Percentiles rank a stretch among this genome's conserved stretches.
Evolutionary conservation across 2,888 invertebrate species (phyloP).

Genomic region (Erebia ligea): DNA sequence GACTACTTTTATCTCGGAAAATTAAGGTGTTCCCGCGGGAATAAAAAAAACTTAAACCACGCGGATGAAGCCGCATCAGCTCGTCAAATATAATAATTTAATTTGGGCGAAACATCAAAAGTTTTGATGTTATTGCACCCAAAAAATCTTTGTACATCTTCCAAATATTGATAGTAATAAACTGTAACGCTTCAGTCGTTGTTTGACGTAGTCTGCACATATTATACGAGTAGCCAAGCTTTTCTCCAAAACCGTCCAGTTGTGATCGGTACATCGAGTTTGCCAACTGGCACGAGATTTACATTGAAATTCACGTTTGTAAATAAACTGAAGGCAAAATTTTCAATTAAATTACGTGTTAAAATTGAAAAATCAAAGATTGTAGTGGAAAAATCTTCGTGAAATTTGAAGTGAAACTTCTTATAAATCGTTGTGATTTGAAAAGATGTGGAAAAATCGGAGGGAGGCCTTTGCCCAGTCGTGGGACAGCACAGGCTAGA

Average conservation of each 20-base stretch:
- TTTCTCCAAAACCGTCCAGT: conserved; percentile 56
- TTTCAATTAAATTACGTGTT: not conserved
- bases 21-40: too few relatives aligned
- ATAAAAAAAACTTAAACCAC: too few relatives aligned
- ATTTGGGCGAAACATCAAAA: not conserved
- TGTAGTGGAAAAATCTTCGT: too few relatives aligned
- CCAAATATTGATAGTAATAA: conserved; percentile 14
- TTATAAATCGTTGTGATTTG: too few relatives aligned
- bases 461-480: too few relatives aligned
- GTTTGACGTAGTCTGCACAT: conserved; percentile 23
- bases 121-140: conserved; percentile 16
- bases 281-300: conserved; percentile 42
- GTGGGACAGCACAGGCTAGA: too few relatives aligned
- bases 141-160: conserved; percentile 11
- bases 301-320: not conserved
- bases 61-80: too few relatives aligned
- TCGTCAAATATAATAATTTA: not conserved
- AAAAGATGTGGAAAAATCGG: too few relatives aligned
- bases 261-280: conserved; percentile 27
- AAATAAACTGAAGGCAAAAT: not conserved
- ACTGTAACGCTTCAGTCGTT: not conserved
- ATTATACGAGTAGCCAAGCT: conserved; percentile 28
- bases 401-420: too few relatives aligned
- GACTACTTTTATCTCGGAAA: too few relatives aligned
- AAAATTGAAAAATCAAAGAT: not conserved